These are phyloP conservation scores for Cryptophagus acutangulus DNA, from an alignment of 2,888 invertebrate genomes.

Conservation along the genomic window DNA sequence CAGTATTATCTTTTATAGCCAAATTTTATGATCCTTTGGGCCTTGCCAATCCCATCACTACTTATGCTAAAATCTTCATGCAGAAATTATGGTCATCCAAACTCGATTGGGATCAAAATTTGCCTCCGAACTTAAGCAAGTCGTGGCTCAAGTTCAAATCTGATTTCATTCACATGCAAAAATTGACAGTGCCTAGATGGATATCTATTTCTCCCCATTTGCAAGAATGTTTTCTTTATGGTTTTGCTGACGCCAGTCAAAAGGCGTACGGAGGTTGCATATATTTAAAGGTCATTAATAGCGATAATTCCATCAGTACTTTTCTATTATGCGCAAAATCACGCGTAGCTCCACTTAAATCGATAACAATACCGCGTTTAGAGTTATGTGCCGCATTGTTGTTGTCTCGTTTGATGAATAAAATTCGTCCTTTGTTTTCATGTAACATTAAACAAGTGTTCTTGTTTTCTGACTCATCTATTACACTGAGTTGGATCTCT, in stretches of 20 bases:
- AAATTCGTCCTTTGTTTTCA: background rate
- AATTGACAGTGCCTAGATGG: background rate
- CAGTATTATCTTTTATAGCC: slow-evolving; percentile 5
- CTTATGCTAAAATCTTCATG: slow-evolving; percentile 7
- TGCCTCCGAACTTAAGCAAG: background rate
- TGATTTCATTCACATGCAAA: background rate
- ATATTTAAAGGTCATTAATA: slow-evolving; percentile 2
- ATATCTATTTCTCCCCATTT: background rate
- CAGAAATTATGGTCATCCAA: slow-evolving; percentile 9
- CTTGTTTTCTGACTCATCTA: slow-evolving; percentile 11
- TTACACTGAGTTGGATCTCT: slow-evolving; percentile 15
- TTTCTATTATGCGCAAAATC: background rate
- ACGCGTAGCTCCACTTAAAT: background rate
- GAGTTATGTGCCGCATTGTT: background rate
- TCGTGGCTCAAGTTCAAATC: background rate
- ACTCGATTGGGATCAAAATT: slow-evolving; percentile 10
- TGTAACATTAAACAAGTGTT: background rate
- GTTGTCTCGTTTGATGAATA: background rate
- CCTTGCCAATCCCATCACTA: slow-evolving; percentile 3
- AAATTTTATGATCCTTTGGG: slow-evolving; percentile 9
- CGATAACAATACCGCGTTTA: background rate
- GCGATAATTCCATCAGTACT: background rate
- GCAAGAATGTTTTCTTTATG: background rate
- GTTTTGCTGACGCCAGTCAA: slow-evolving; percentile 5
- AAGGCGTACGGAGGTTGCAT: slow-evolving; percentile 6